These are phyloP conservation scores for Xylocampa areola DNA, from an alignment of 2,888 invertebrate genomes.

Conservation along the genomic window DNA sequence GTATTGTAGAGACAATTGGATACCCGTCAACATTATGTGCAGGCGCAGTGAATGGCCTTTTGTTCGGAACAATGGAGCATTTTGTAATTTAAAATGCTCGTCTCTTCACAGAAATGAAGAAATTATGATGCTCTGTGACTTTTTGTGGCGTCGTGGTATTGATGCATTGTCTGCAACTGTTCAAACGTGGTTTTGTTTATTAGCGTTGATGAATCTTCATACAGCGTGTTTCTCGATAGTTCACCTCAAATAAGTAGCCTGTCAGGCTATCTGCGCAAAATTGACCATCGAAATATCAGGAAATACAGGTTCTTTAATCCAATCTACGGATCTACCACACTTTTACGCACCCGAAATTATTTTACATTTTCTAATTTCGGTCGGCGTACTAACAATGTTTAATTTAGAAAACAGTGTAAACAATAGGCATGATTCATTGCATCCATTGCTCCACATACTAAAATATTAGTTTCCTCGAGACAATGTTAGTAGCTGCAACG, in stretches of 20 bases:
- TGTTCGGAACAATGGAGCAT: conserved; percentile 69
- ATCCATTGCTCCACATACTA: conserved; percentile 72
- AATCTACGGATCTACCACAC: not conserved
- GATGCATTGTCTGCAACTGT: conserved; percentile 24
- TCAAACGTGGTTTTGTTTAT: not conserved
- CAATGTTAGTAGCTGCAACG: conserved; percentile 57
- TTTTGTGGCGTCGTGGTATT: conserved; percentile 27
- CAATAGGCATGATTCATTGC: conserved; percentile 76
- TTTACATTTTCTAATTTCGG: conserved; percentile 62
- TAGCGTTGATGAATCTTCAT: not conserved
- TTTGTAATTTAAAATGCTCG: conserved; percentile 55
- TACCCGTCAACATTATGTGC: conserved; percentile 45
- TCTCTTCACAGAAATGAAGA: conserved; percentile 46
- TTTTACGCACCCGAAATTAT: conserved; percentile 32
- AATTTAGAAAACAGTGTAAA: conserved; percentile 70
- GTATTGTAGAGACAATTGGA: conserved; percentile 46
- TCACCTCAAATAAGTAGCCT: too few species aligned
- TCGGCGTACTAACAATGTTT: conserved; percentile 70
- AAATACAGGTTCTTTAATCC: too few species aligned
- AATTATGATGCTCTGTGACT: conserved; percentile 35
- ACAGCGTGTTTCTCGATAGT: not conserved
- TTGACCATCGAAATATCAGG: too few species aligned
- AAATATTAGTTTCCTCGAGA: conserved; percentile 65
- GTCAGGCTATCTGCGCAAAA: too few species aligned
- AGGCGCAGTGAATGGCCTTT: conserved; percentile 64